These are phyloP conservation scores for Pocillopora meandrina DNA, from an alignment of 92 coral and sea anemone genomes.

Conservation along the genomic window DNA sequence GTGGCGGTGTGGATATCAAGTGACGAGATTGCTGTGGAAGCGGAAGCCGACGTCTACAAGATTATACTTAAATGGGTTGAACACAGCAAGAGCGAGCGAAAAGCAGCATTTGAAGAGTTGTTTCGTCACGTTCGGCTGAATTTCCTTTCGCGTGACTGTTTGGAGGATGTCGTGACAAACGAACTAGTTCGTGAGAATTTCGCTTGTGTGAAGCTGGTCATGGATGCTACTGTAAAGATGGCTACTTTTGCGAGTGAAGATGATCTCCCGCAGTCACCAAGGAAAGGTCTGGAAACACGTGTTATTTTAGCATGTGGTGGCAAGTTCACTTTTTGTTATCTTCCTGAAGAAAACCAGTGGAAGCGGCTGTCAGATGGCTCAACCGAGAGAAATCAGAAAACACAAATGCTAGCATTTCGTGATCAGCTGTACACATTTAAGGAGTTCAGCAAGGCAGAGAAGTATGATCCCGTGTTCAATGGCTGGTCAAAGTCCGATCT, in stretches of 20 bases:
- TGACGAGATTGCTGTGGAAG: constrained; percentile 10
- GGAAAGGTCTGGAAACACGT: too few species aligned
- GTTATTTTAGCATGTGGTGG: too few species aligned
- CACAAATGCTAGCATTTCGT: too few species aligned
- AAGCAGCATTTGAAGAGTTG: background rate
- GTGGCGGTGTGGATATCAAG: constrained; percentile 26
- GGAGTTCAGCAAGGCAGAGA: too few species aligned
- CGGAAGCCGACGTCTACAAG: background rate
- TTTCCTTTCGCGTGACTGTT: constrained; percentile 17
- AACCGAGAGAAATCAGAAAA: too few species aligned
- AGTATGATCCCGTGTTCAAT: too few species aligned
- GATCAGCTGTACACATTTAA: too few species aligned
- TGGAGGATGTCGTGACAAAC: constrained; percentile 8
- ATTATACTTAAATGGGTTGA: constrained; percentile 7
- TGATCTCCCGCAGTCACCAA: background rate
- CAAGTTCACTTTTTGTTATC: too few species aligned
- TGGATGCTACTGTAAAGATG: background rate
- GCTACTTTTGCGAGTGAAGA: background rate
- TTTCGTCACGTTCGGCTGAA: background rate
- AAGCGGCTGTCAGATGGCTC: too few species aligned
- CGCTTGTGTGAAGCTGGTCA: background rate
- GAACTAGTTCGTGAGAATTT: background rate
- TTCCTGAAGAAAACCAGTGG: too few species aligned
- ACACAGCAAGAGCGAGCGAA: background rate
- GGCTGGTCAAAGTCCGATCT: too few species aligned